Conservation (phyloP, 2,797 vertebrate species). For the Poecile montanus region DNA sequence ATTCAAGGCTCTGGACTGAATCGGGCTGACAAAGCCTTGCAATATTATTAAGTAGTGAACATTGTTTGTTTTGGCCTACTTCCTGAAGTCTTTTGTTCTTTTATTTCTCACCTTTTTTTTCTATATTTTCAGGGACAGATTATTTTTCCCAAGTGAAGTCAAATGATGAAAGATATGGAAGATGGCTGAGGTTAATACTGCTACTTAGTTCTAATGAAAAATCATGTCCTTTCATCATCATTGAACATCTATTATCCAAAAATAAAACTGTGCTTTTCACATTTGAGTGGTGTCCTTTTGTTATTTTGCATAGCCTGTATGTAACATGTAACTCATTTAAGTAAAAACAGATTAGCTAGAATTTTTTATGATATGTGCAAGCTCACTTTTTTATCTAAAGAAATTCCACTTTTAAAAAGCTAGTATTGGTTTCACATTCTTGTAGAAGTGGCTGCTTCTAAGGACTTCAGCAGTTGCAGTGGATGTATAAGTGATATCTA, state of each 20-base stretch:
- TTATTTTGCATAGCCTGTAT: not conserved
- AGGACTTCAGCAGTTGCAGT: not conserved
- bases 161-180: not conserved
- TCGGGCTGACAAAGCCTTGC: slow-evolving; percentile 37
- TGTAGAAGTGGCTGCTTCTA: not conserved
- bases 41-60: not conserved
- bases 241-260: not conserved
- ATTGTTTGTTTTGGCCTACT: slow-evolving; percentile 4
- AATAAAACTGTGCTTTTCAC: not conserved
- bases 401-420: not conserved
- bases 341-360: not conserved
- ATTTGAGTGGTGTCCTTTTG: not conserved
- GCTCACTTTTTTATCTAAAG: not conserved
- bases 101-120: not conserved
- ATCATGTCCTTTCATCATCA: not conserved
- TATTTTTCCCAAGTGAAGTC: not conserved
- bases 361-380: not conserved
- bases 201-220: not conserved
- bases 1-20: slow-evolving; percentile 41
- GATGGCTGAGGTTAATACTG: not conserved
- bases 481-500: not conserved
- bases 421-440: not conserved
- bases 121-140: not conserved
- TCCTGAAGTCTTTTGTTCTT: slow-evolving; percentile 4
- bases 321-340: not conserved